Evolutionary conservation across 1,140 invertebrate genomes (phyloP), one percentile per base, ranked within the genome.

Genomic region (Drosophila nebulosa): DNA sequence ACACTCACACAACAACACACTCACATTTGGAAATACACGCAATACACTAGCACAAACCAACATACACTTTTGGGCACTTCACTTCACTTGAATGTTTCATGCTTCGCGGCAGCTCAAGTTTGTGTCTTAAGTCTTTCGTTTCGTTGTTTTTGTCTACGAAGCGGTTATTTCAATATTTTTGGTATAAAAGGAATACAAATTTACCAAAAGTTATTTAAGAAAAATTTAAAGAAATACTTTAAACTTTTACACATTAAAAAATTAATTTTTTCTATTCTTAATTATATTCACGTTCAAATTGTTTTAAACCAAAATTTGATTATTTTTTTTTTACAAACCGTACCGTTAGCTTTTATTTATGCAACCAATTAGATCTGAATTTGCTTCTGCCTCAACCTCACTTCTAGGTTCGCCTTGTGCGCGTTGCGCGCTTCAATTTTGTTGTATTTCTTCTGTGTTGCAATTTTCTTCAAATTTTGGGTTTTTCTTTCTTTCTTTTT

Each of bases 101-200:
- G 80, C 72, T 69, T 69, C 66, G 81, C 60, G 63, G 65, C 64
- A 65, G 24, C 70, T 74, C 57, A 76, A 79, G 83, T 86, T 88
- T 83, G 74, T 86, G 71, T 76, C 78, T 78, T 69, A 73, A 86
- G 83, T 86, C 78, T 88, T 88, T 88, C 57, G 69, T 80, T 73
- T 71, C 26, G 10, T n/a, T 30, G 27, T 30, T 60, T 63, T 58
- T 67, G 10, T 62, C 35, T 58, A 62, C 24, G 32, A 46, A 16
- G 9, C 21, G 16, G 10, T 10, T 46, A 24, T 63, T 53, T 22
- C 21, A 36, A 65, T 46, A 32, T 46, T 42, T 42, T 55, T 52
- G 36, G n/a, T 14, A n/a, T 53, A 52, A 32, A 52, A n/a, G n/a
- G n/a, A 14, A 24, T 22, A 24, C 59, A 52, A 27, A 14, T 52